Conservation (phyloP, 1,140 invertebrate species). For the Bicyclus anynana region DNA sequence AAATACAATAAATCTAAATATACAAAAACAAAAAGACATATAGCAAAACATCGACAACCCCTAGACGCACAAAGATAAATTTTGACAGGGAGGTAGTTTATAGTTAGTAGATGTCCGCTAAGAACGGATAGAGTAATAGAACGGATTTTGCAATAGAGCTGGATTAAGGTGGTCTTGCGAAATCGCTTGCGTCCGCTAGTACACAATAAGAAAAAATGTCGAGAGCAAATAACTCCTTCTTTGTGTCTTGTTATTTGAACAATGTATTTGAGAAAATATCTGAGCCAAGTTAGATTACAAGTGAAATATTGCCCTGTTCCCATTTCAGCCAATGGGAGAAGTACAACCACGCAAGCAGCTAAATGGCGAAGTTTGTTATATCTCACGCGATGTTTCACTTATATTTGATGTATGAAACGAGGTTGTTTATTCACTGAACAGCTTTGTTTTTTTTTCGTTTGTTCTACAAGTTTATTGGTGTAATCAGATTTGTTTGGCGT, state of each 20-base stretch:
- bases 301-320: background rate
- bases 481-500: background rate
- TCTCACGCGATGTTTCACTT: slow-evolving; percentile 2
- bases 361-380: background rate
- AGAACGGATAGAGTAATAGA: no score
- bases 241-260: background rate
- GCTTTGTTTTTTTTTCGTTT: background rate
- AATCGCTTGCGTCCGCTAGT: no score
- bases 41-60: no score
- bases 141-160: no score
- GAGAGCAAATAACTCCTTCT: no score
- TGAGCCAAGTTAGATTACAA: background rate
- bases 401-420: background rate
- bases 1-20: no score
- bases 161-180: no score
- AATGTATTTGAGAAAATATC: background rate
- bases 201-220: no score
- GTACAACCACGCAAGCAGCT: background rate
- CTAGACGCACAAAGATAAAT: no score
- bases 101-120: no score
- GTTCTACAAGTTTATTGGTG: background rate
- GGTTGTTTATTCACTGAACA: background rate
- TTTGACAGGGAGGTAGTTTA: no score
- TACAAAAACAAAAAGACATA: no score
- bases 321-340: background rate